Percentiles rank a stretch among this genome's conserved stretches.
These are phyloP conservation scores for Papilio protenor DNA, from an alignment of 2,888 invertebrate species.

Conservation along the genomic window DNA sequence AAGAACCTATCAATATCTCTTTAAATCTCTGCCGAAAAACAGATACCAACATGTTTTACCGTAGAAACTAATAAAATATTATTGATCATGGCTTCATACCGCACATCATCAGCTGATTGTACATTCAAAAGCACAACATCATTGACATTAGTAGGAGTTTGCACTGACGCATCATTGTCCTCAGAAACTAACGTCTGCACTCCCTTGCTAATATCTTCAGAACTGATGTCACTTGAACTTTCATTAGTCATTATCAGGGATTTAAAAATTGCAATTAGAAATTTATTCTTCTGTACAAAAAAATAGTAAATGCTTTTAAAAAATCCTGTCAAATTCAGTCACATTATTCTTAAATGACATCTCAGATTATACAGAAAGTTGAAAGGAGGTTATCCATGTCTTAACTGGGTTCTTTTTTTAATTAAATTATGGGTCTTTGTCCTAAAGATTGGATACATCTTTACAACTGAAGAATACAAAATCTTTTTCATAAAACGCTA, in stretches of 20 bases:
- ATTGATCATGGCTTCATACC: conserved; percentile 20
- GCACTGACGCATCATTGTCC: conserved; percentile 15
- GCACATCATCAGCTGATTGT: conserved; percentile 36
- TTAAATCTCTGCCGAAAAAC: no score
- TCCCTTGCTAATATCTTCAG: conserved; percentile 4
- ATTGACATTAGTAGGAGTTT: not conserved
- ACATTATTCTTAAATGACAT: conserved; percentile 9
- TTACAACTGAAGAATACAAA: conserved; percentile 3
- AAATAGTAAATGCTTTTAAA: not conserved
- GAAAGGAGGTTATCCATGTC: not conserved
- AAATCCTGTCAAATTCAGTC: not conserved
- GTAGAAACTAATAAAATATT: no score
- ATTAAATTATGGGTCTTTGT: not conserved
- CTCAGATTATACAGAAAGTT: not conserved
- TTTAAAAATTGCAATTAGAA: conserved; percentile 5
- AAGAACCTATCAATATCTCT: no score
- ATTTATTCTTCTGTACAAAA: not conserved
- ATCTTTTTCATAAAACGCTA: conserved; percentile 17
- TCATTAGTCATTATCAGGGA: conserved; percentile 20
- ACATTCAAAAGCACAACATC: conserved; percentile 26
- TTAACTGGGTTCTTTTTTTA: not conserved
- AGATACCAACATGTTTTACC: no score
- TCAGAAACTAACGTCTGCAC: not conserved
- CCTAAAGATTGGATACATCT: not conserved
- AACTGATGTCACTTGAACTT: not conserved